Base-by-base conservation (phyloP, 2,888 invertebrate species). In the Leistus spinibarbis region DNA sequence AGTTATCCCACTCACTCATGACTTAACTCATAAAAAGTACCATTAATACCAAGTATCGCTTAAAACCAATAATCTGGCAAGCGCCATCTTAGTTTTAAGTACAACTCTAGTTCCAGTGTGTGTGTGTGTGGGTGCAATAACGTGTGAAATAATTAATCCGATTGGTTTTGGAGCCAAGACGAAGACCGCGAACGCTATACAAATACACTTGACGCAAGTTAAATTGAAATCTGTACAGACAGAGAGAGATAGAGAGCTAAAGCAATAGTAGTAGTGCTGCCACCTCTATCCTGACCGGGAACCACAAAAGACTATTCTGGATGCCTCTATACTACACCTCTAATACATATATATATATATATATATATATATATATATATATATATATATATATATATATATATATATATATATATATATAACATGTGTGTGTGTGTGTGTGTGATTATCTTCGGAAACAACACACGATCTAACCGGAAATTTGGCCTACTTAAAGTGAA, bases 161-260 rank as follows among this genome's bases (percentile, higher is more conserved):
- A 69, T 69, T 27, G 60, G 27, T 57, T 60, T 57, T 60, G 17
- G 19, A 16, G 22, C 60, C 60, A 16, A 60, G 19, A 60, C 10
- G 20, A 10, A 17, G n/a, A 23, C 54, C 22, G 19, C 23, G 17
- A 40, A 27, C 23, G 24, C 71, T 64, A 71, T 71, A 71, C 71
- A 71, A 71, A 71, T 65, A 64, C 40, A 40, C 71, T 71, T 64
- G 56, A 64, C 54, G 54, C 19, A 64, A 71, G 71, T 65, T 71
- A 71, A 54, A 71, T 71, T 71, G 71, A 71, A 71, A 71, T 71
- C 71, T 71, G 71, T 64, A 71, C 62, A 54, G 54, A 62, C n/a
- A n/a, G n/a, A n/a, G n/a, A n/a, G n/a, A n/a, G n/a, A n/a, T n/a
- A n/a, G n/a, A n/a, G n/a, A n/a, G n/a, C n/a, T n/a, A n/a, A n/a